phyloP scores from a whole-genome alignment of 2,797 vertebrate species.

The Aphelocoma californica region DNA sequence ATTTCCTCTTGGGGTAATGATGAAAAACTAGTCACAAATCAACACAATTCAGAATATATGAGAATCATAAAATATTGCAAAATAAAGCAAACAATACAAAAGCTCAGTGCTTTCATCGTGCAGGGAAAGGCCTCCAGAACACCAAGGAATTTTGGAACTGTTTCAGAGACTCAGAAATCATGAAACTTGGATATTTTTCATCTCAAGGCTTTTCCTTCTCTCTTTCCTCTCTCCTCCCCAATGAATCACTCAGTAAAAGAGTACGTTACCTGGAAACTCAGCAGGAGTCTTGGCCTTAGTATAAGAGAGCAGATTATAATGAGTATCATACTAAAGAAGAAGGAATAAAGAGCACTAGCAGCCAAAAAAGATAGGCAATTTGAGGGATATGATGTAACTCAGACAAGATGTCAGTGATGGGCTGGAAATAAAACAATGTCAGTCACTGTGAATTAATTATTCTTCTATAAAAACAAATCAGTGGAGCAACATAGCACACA shows the following conservation, averaged over 20 bases:
- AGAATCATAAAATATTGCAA: conserved; percentile 49
- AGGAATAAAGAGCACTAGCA: not conserved
- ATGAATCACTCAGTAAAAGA: not conserved
- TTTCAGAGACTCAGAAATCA: conserved; percentile 29
- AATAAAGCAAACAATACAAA: conserved; percentile 39
- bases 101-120: not conserved
- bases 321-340: not conserved
- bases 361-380: not conserved
- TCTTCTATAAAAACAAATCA: not conserved
- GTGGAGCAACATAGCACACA: not conserved
- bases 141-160: conserved; percentile 36
- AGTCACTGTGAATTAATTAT: conserved; percentile 27
- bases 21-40: conserved; percentile 53
- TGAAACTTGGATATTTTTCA: conserved; percentile 6
- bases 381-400: conserved; percentile 16
- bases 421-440: conserved; percentile 21
- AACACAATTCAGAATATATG: conserved; percentile 20
- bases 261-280: conserved; percentile 51
- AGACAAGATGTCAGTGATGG: conserved; percentile 12
- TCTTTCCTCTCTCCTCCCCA: not conserved
- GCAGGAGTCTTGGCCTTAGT: conserved; percentile 4
- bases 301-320: conserved; percentile 27
- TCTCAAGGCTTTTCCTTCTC: not conserved
- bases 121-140: conserved; percentile 24
- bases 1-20: not conserved